phyloP scores from a whole-genome alignment of 2,797 vertebrate species.

The Chelon labrosus region DNA sequence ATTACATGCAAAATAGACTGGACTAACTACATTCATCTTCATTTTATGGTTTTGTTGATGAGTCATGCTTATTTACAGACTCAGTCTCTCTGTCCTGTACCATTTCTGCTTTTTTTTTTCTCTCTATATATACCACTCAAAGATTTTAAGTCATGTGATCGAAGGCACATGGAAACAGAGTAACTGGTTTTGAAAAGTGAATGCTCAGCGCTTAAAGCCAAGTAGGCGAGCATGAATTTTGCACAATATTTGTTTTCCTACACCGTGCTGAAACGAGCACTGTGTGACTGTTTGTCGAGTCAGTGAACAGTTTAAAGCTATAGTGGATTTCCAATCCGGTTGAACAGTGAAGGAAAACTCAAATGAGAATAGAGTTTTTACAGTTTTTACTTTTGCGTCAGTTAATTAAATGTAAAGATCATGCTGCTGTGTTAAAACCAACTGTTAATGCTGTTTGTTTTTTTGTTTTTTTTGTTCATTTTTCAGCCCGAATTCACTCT shows the following conservation, averaged over 20 bases:
- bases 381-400: not conserved
- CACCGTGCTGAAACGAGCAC: not conserved
- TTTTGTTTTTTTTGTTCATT: constrained; percentile 5
- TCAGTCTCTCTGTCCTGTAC: not conserved
- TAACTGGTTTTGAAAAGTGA: constrained; percentile 7
- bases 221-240: too few species aligned
- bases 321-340: not conserved
- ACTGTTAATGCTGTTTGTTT: not conserved
- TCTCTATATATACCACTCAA: not conserved
- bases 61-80: constrained; percentile 9
- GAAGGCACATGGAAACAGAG: constrained; percentile 37
- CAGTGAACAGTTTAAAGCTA: not conserved
- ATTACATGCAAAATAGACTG: constrained; percentile 21
- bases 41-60: not conserved
- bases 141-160: constrained; percentile 37
- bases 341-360: not conserved
- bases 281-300: not conserved
- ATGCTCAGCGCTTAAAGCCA: not conserved
- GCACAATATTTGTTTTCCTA: not conserved
- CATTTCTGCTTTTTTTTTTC: constrained; percentile 21
- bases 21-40: not conserved
- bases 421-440: not conserved
- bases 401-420: not conserved
- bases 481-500: constrained; percentile 94
- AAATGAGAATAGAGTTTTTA: not conserved